Base-by-base conservation (phyloP, 2,797 vertebrate species). In the Simalia tracyae region DNA sequence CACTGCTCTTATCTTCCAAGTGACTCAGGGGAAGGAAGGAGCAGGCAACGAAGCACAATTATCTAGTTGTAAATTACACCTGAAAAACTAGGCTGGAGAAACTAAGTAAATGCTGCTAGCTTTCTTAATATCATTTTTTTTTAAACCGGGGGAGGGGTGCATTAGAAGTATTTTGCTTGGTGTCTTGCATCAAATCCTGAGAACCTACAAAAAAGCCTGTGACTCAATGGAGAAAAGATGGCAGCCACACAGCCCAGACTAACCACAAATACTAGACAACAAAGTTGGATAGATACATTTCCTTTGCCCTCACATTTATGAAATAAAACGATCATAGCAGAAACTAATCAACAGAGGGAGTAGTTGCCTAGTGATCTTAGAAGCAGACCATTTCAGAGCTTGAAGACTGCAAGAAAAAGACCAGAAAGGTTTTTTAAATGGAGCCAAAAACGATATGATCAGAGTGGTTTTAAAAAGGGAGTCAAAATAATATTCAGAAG, bases 331-430 rank as follows among this genome's bases (percentile, higher is more conserved):
- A 81, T 46, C 28, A 68, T n/a, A 86, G 59, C 50, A 66, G 15
- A 90, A 92, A 92, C 2, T 6, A 63, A 12, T 85, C 92, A 90
- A 86, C 50, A 90, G 92, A 88, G 59, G 89, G 89, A 64, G 85
- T 10, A 9, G 24, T 15, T 84, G 68, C 9, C 50, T 24, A 22
- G 14, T 3, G 3, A 42, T 50, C 8, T 26, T 66, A 56, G 15
- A 84, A 46, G 26, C 59, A 57, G 59, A 87, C 26, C 12, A 36
- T 31, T 64, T 56, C 46, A 84, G 17, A 56, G 5, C 2, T 91
- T 10, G 26, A 11, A 12, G 36, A 28, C 9, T 2, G 31, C 2
- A 81, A 81, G 57, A 54, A 63, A 22, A 72, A 42, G 9, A 36
- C 0, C 31, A 81, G 14, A 81, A 81, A 19, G 36, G 36, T 1